Conservation (phyloP, 1,140 invertebrate genomes). For the Euwallacea fornicatus region DNA sequence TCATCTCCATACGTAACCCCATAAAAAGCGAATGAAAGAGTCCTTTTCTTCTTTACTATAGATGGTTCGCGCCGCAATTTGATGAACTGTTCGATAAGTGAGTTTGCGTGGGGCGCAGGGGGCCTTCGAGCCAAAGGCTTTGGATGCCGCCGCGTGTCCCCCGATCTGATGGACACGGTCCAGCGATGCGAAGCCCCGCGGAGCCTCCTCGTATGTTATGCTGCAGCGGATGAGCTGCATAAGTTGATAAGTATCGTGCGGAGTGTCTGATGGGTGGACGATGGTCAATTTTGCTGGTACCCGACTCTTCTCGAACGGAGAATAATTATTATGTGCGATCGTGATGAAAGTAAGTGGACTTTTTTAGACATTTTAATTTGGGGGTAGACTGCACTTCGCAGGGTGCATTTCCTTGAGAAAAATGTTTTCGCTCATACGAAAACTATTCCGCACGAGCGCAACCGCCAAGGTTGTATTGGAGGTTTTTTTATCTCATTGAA, state of each 20-base stretch:
- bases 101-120: constrained; percentile 6
- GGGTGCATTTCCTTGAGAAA: too few species aligned
- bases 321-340: too few species aligned
- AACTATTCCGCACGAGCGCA: too few species aligned
- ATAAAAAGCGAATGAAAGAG: background rate
- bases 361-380: too few species aligned
- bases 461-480: too few species aligned
- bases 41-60: background rate
- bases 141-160: constrained; percentile 23
- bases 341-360: too few species aligned
- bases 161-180: constrained; percentile 27
- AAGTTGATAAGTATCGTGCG: constrained; percentile 24
- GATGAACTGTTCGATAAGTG: background rate
- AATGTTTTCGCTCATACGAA: too few species aligned
- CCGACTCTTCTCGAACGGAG: background rate
- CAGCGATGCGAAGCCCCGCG: constrained; percentile 25
- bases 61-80: background rate
- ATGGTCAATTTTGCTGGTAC: constrained; percentile 3
- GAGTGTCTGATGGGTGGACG: background rate
- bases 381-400: too few species aligned
- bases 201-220: constrained; percentile 6
- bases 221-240: constrained; percentile 19
- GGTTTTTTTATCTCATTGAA: too few species aligned
- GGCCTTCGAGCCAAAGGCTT: background rate
- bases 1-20: background rate